These are phyloP conservation scores for Paracentrotus lividus DNA, from an alignment of 53 echinoderm and acorn worm genomes.

Conservation along the genomic window DNA sequence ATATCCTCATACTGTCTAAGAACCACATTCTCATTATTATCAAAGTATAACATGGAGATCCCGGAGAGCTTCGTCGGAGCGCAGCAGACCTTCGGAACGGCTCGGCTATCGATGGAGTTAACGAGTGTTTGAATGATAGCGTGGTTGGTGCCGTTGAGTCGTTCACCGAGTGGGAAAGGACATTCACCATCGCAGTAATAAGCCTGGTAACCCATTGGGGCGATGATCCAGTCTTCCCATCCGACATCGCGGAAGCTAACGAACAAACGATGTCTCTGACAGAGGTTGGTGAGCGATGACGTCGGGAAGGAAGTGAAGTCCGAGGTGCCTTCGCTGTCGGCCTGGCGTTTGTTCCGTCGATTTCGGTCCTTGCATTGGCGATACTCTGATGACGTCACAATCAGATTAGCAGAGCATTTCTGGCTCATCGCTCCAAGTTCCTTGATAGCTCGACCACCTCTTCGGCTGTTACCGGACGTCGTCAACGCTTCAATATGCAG, in stretches of 20 bases:
- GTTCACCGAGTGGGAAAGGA: conserved; percentile 91
- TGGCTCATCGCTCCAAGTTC: conserved; percentile 4
- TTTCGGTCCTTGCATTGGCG: conserved; percentile 9
- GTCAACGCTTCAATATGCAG: conserved; percentile 72
- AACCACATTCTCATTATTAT: conserved; percentile 96
- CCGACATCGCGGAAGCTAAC: conserved; percentile 98
- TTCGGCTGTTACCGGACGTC: background rate
- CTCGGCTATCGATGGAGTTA: conserved; percentile 77
- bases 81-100: conserved; percentile 93
- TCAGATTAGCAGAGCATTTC: conserved; percentile 25
- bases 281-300: conserved; percentile 65
- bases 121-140: conserved; percentile 98
- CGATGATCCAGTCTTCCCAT: conserved; percentile 99
- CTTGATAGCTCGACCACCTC: background rate
- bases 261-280: conserved; percentile 87
- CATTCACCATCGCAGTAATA: conserved; percentile 97
- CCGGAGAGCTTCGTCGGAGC: conserved; percentile 94
- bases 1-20: conserved; percentile 97
- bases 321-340: background rate
- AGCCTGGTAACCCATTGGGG: conserved; percentile 97
- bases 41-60: conserved; percentile 97
- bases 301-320: background rate
- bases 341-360: conserved; percentile 57
- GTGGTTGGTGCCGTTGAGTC: conserved; percentile 96
- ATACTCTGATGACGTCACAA: conserved; percentile 51